Evolutionary conservation across 2,113 vertebrate genomes (phyloP).

Genomic region (Cepphus grylle): DNA sequence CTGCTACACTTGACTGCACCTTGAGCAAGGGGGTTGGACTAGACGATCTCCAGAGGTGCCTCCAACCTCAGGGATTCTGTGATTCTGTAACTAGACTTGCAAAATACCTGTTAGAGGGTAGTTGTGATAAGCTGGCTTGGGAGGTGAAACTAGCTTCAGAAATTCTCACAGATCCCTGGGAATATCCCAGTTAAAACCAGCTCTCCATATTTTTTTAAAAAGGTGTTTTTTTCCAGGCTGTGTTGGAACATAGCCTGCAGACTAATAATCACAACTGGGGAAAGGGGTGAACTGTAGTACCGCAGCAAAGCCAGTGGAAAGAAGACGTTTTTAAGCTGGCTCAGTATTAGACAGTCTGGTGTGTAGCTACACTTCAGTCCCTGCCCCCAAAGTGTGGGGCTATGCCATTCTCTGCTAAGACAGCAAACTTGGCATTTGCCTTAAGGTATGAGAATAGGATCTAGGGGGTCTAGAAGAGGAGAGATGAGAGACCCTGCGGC

Average conservation of each 20-base stretch:
- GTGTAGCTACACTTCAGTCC: neutral
- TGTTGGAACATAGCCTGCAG: neutral
- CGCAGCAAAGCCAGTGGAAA: neutral
- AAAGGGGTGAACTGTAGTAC: neutral
- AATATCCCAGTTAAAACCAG: neutral
- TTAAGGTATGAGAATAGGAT: neutral
- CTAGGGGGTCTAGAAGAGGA: neutral
- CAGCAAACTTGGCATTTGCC: slow-evolving; percentile 5
- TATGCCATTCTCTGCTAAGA: neutral
- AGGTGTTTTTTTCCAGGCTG: neutral
- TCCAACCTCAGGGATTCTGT: neutral
- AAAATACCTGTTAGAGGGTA: neutral
- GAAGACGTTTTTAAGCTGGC: neutral
- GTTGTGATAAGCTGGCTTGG: neutral
- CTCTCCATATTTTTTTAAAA: neutral
- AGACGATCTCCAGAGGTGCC: neutral
- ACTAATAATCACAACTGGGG: neutral
- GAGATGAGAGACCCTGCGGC: neutral
- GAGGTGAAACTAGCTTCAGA: neutral
- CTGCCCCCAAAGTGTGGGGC: neutral
- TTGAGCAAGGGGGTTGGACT: neutral
- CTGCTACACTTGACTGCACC: neutral
- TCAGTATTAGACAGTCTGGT: neutral
- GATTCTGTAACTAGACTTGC: neutral
- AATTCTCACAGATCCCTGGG: neutral